These are phyloP conservation scores for Lagopus muta DNA, from an alignment of 2,113 vertebrate species.

Conservation along the genomic window DNA sequence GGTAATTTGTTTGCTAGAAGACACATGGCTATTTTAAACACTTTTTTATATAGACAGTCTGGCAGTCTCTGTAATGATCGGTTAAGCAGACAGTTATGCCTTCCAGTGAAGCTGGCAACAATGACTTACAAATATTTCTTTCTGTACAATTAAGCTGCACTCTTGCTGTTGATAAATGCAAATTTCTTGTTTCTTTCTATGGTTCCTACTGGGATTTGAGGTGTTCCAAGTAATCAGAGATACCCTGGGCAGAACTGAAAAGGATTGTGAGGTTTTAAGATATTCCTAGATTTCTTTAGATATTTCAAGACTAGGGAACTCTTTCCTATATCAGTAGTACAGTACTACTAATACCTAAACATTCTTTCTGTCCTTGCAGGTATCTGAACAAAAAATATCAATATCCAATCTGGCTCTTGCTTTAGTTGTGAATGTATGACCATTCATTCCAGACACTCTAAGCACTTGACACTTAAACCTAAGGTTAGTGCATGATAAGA, in stretches of 20 bases:
- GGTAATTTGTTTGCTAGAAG: slow-evolving; percentile 10
- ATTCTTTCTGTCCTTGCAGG: background rate
- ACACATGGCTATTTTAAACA: slow-evolving; percentile 38
- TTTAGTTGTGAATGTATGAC: background rate
- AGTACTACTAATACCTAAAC: background rate
- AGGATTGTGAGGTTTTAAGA: background rate
- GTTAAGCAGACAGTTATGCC: slow-evolving; percentile 28
- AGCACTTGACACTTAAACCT: background rate
- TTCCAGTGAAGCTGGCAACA: slow-evolving; percentile 22
- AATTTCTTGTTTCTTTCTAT: background rate
- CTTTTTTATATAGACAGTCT: background rate
- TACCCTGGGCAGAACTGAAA: background rate
- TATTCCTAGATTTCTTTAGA: background rate
- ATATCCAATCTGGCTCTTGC: background rate
- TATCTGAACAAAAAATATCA: background rate
- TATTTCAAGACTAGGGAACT: background rate
- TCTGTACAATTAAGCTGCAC: background rate
- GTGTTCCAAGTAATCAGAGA: background rate
- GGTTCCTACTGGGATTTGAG: background rate
- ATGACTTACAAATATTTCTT: slow-evolving; percentile 46
- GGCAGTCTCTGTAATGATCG: background rate
- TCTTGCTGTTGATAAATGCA: background rate
- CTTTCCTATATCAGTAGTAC: background rate
- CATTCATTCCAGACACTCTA: background rate
- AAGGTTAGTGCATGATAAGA: slow-evolving; percentile 2